Evolutionary conservation across 2,113 vertebrate genomes (phyloP).

Genomic region (Pungitius pungitius): DNA sequence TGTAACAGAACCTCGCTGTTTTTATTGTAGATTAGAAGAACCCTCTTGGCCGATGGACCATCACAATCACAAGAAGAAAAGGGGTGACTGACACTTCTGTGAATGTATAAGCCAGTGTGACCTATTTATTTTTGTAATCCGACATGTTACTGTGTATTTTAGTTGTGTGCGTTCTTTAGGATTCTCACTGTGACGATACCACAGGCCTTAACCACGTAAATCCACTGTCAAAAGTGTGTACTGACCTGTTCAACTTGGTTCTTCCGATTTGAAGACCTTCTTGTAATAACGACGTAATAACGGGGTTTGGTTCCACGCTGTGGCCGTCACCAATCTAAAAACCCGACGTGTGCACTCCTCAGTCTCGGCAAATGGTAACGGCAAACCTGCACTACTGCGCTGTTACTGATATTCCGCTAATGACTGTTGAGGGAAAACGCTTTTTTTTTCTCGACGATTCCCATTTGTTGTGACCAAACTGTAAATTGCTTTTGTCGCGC

Average conservation of each 20-base stretch:
- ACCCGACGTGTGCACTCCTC: constrained; percentile 17
- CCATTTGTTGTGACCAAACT: constrained; percentile 67
- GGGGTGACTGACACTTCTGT: constrained; percentile 29
- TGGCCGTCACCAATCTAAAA: not conserved
- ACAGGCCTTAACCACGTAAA: constrained; percentile 15
- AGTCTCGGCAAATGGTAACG: not conserved
- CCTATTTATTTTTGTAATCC: constrained; percentile 47
- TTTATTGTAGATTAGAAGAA: constrained; percentile 58
- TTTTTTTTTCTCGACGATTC: constrained; percentile 35
- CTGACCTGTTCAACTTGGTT: not conserved
- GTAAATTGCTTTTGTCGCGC: constrained; percentile 37
- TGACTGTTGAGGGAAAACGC: constrained; percentile 17
- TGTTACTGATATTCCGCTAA: constrained; percentile 15
- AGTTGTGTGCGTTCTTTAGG: not conserved
- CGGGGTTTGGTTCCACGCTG: constrained; percentile 16
- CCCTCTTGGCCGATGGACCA: constrained; percentile 19
- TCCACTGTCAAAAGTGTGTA: constrained; percentile 5
- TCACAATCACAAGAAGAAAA: constrained; percentile 2
- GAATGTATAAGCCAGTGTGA: constrained; percentile 33
- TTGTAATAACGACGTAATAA: not conserved
- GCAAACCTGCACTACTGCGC: constrained; percentile 54
- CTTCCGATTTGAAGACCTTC: not conserved
- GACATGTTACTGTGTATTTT: constrained; percentile 21
- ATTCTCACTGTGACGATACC: constrained; percentile 1
- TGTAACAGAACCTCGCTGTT: constrained; percentile 18